These are phyloP conservation scores for Tridacna gigas DNA, from an alignment of 2,888 invertebrate species.

Conservation along the genomic window DNA sequence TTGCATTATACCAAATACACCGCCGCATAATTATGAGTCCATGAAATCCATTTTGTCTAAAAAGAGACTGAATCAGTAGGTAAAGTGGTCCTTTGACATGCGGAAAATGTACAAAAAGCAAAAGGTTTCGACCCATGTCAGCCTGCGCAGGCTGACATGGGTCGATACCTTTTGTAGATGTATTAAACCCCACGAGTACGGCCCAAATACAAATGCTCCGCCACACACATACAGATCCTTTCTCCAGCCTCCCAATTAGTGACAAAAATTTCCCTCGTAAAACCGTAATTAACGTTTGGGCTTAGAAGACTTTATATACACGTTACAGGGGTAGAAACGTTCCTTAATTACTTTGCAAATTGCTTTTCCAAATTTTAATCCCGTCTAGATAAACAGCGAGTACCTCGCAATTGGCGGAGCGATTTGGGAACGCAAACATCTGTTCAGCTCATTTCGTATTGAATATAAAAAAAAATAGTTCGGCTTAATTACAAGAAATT, in stretches of 20 bases:
- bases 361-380: slow-evolving; percentile 55
- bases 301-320: slow-evolving; percentile 36
- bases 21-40: no score
- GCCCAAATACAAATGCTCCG: neutral
- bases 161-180: neutral
- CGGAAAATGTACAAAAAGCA: neutral
- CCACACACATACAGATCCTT: neutral
- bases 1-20: no score
- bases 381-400: slow-evolving; percentile 45
- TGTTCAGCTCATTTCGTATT: slow-evolving; percentile 19
- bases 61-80: neutral
- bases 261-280: slow-evolving; percentile 43
- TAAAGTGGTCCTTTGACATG: neutral
- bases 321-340: slow-evolving; percentile 45
- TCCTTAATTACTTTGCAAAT: slow-evolving; percentile 51
- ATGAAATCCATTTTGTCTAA: no score
- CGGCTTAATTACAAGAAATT: slow-evolving; percentile 19
- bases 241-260: slow-evolving; percentile 18
- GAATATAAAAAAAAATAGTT: slow-evolving; percentile 1
- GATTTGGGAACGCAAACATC: slow-evolving; percentile 27
- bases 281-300: slow-evolving; percentile 54
- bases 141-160: neutral
- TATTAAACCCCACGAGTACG: neutral
- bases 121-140: neutral
- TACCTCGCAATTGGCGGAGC: slow-evolving; percentile 5